Base-by-base conservation (phyloP, 1,140 invertebrate species). In the Drosophila pachea region DNA sequence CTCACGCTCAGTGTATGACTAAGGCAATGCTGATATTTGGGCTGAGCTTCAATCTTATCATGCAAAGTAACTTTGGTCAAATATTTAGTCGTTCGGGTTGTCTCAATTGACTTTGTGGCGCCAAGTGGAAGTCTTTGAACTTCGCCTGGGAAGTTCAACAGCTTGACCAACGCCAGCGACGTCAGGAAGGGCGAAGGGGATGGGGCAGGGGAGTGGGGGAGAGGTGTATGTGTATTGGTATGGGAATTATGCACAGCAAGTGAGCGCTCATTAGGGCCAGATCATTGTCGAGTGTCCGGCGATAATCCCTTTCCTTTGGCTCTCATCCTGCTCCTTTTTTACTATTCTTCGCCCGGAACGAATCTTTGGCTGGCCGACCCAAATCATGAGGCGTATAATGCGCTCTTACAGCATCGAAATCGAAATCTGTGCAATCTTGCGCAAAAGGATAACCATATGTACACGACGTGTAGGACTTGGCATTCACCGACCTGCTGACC, bases 381-480 rank as follows among this genome's bases (percentile, higher is more conserved):
- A 68, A 84, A 76, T 76, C 67, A 79, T 71, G 63, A 59, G 53
- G 70, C 60, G 68, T 71, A 59, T 60, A 54, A 66, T 56, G 54
- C 54, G 54, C 50, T 53, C 48, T 49, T 31, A 32, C 48, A 32
- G 54, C 40, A 36, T 36, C 40, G 36, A 49, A 49, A 47, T n/a
- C n/a, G n/a, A 22, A 68, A 59, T 70, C 78, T 84, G 81, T 86
- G 71, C 81, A 84, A 86, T 81, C 69, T 84, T 84, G 81, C 81
- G 81, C 81, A 84, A 81, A 84, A 77, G 81, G 81, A 86, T 84
- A 77, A 77, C 47, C 74, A 82, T 62, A 81, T 61, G 59, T 53
- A 74, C 22, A 22, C 43, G 14, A 16, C 48, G 38, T 43, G 61
- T 16, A 47, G 48, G 31, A 33, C 9, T 43, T 12, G 6, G n/a